Percentiles rank a stretch among this genome's conserved stretches.
Conservation (phyloP, 2,888 invertebrate genomes). For the Clusia tigrina region DNA sequence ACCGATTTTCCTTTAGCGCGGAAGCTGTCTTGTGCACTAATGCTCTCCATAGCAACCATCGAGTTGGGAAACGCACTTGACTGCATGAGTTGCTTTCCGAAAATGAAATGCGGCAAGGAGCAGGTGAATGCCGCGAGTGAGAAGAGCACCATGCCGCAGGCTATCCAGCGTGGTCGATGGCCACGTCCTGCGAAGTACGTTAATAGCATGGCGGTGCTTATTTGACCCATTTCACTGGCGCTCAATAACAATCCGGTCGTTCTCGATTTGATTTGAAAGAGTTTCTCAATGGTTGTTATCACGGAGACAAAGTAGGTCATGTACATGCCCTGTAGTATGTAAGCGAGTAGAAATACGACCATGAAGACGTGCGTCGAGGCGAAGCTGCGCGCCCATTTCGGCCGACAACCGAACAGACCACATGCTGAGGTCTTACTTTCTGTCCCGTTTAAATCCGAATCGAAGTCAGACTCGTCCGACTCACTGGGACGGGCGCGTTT, state of each 20-base stretch:
- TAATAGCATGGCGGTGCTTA: constrained; percentile 85
- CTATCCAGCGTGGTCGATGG: constrained; percentile 92
- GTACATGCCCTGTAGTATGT: constrained; percentile 90
- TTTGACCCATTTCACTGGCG: constrained; percentile 92
- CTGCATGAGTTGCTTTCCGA: constrained; percentile 75
- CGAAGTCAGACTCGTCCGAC: constrained; percentile 54
- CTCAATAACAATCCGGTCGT: constrained; percentile 89
- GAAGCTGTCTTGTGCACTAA: constrained; percentile 21
- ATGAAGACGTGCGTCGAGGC: constrained; percentile 90
- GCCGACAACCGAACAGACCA: constrained; percentile 82
- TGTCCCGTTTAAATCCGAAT: constrained; percentile 46
- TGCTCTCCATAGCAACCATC: constrained; percentile 15
- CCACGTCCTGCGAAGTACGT: constrained; percentile 92
- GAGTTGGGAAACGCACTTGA: constrained; percentile 51
- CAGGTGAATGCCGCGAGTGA: constrained; percentile 86
- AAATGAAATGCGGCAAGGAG: constrained; percentile 86
- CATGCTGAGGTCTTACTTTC: constrained; percentile 66
- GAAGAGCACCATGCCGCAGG: constrained; percentile 89
- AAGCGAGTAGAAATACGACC: constrained; percentile 85
- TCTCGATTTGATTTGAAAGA: constrained; percentile 90
- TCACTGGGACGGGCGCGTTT: constrained; percentile 48
- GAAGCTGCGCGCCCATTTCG: constrained; percentile 78
- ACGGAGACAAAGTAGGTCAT: constrained; percentile 94
- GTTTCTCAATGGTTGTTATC: constrained; percentile 91
- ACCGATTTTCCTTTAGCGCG: background rate